Base-by-base conservation (phyloP, 2,113 vertebrate species). In the Rhinolophus sinicus region DNA sequence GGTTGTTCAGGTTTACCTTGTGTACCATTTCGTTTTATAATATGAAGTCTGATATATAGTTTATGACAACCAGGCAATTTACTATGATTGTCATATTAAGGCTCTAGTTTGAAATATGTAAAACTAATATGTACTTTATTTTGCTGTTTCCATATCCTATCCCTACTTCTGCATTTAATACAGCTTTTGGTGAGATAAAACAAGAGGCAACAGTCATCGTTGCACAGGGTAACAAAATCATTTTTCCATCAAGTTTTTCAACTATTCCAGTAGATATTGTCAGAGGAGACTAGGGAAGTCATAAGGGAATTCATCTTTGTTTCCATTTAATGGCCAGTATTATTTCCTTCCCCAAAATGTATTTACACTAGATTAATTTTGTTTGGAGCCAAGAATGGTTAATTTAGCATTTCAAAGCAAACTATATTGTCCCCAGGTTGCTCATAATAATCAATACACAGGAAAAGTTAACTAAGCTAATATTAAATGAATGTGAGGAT, bases 361-460 rank as follows among this genome's bases (percentile, higher is more conserved):
- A 7, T 93, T 86, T 90, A 70, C 2, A 35, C 6, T 30, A 65
- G 14, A 78, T 81, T 91, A 69, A 58, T 92, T 93, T 83, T 93
- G 33, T 60, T 76, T 52, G 56, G 35, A 75, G 58, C 16, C 19
- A 65, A 35, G n/a, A 88, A 82, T 81, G 44, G 60, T 76, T 40
- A 96, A 94, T 93, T 89, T 44, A 93, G 54, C 21, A 70, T 60
- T 64, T 69, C n/a, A 88, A 47, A 94, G n/a, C 67, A 93, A 94
- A 78, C 58, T 78, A 83, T 84, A 69, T 87, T 89, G 65, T 38
- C 64, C 7, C 11, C 38, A 88, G 28, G 24, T 80, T 92, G 24
- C 22, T 94, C 22, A 73, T 87, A 72, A 67, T 80, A 85, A 64
- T 35, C 85, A 93, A 70, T 58, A 50, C 9, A 72, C 3, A 91